These are phyloP conservation scores for Stegophylla sp. DNA, from an alignment of 2,888 invertebrate genomes.

Conservation along the genomic window DNA sequence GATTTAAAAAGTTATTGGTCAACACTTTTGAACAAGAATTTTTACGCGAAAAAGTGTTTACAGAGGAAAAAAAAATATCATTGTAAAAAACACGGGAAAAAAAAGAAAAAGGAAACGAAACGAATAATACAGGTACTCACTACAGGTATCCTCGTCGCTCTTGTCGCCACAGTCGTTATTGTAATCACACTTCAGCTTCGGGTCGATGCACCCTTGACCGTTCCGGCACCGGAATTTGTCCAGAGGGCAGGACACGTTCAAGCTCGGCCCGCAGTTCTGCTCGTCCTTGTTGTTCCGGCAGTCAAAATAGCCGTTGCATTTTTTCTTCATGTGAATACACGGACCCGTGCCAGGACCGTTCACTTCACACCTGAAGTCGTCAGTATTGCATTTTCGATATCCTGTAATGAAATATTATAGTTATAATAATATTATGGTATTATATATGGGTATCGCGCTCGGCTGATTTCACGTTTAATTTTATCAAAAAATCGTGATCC, in stretches of 20 bases:
- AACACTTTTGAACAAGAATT: too few relatives aligned
- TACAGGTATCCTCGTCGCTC: constrained; percentile 88
- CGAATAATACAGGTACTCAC: constrained; percentile 72
- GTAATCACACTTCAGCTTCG: constrained; percentile 82
- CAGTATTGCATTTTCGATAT: constrained; percentile 84
- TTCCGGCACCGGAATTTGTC: constrained; percentile 86
- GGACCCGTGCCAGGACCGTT: constrained; percentile 74
- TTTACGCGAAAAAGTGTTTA: too few relatives aligned
- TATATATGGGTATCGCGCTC: too few relatives aligned
- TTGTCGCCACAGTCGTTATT: constrained; percentile 89
- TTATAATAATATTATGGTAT: background rate
- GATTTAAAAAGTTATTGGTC: too few relatives aligned
- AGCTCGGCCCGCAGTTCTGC: constrained; percentile 72
- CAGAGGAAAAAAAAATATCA: too few relatives aligned
- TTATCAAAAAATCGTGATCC: too few relatives aligned
- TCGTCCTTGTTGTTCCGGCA: constrained; percentile 86
- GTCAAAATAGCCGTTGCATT: constrained; percentile 90
- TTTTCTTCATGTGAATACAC: constrained; percentile 86
- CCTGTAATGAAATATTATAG: constrained; percentile 69
- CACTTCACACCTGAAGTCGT: constrained; percentile 86
- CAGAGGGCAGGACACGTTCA: constrained; percentile 71
- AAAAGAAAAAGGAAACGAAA: too few relatives aligned
- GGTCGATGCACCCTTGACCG: constrained; percentile 82
- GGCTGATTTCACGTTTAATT: too few relatives aligned
- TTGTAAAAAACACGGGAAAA: too few relatives aligned